Evolutionary conservation across 2,113 vertebrate species (phyloP).

Genomic region (Lycaon pictus): DNA sequence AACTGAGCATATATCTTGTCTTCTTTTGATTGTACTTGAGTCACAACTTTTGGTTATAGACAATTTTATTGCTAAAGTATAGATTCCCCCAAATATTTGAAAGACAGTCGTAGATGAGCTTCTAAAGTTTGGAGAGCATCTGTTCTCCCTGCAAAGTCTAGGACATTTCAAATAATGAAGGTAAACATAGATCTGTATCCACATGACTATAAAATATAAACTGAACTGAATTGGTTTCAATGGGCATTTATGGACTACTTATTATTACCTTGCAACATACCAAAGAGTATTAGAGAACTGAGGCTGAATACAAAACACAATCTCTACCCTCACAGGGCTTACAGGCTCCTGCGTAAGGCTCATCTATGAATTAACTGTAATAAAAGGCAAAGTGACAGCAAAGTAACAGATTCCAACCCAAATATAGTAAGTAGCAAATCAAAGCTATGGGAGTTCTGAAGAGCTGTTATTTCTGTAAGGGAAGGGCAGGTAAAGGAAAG

Average conservation of each 20-base stretch:
- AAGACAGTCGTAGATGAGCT: background rate
- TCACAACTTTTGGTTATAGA: background rate
- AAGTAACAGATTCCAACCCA: slow-evolving; percentile 3
- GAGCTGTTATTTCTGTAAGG: background rate
- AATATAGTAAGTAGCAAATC: background rate
- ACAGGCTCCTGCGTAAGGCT: background rate
- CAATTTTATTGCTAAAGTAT: slow-evolving; percentile 19
- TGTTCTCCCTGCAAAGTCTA: background rate
- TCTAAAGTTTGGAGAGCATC: background rate
- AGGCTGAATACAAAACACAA: background rate
- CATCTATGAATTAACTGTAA: background rate
- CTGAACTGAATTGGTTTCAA: slow-evolving; percentile 8
- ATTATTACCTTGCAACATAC: background rate
- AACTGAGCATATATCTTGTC: background rate
- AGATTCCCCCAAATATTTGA: slow-evolving; percentile 19
- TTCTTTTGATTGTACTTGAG: background rate
- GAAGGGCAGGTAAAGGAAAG: background rate
- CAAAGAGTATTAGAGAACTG: background rate
- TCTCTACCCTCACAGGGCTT: background rate
- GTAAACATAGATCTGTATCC: background rate
- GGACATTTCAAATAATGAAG: background rate
- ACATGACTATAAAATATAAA: background rate
- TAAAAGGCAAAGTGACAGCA: slow-evolving; percentile 48
- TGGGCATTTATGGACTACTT: background rate
- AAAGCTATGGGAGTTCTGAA: background rate